Conservation (phyloP, 2,888 invertebrate species). For the Ectobius pallidus region DNA sequence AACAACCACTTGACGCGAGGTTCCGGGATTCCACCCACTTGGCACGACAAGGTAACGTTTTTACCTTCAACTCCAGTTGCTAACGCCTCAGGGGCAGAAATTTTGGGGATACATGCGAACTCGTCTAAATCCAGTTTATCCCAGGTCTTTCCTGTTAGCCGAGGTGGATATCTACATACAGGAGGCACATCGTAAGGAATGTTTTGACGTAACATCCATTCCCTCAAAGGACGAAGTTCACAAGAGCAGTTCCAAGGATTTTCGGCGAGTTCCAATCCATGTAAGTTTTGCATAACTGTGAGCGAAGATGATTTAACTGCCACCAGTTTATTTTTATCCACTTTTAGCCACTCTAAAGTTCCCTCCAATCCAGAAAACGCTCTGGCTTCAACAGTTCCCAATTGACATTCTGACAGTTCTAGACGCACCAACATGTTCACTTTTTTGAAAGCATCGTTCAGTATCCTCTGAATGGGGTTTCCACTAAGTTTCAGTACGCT, state of each 20-base stretch:
- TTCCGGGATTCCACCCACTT: constrained; percentile 72
- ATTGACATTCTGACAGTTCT: constrained; percentile 75
- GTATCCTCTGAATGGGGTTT: constrained; percentile 74
- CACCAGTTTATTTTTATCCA: constrained; percentile 75
- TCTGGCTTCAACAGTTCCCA: constrained; percentile 69
- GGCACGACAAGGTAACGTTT: constrained; percentile 75
- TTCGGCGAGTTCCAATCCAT: constrained; percentile 75
- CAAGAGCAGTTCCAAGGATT: constrained; percentile 88
- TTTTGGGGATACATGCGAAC: constrained; percentile 78
- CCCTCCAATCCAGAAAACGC: constrained; percentile 74
- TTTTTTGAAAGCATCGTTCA: constrained; percentile 68
- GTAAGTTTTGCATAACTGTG: constrained; percentile 69
- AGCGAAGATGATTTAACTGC: constrained; percentile 70
- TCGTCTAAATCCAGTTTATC: constrained; percentile 78
- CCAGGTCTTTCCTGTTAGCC: constrained; percentile 72
- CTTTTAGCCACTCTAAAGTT: constrained; percentile 75
- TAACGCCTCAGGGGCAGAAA: constrained; percentile 64
- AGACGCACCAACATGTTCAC: constrained; percentile 70
- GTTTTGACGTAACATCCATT: constrained; percentile 80
- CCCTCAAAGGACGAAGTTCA: constrained; percentile 71
- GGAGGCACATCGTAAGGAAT: constrained; percentile 76
- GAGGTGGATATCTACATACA: constrained; percentile 68
- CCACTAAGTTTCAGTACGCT: constrained; percentile 75
- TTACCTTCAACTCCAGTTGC: constrained; percentile 72
- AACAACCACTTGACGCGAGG: constrained; percentile 76